Base-by-base conservation (phyloP, 2,113 vertebrate species). In the Centropus bengalensis region DNA sequence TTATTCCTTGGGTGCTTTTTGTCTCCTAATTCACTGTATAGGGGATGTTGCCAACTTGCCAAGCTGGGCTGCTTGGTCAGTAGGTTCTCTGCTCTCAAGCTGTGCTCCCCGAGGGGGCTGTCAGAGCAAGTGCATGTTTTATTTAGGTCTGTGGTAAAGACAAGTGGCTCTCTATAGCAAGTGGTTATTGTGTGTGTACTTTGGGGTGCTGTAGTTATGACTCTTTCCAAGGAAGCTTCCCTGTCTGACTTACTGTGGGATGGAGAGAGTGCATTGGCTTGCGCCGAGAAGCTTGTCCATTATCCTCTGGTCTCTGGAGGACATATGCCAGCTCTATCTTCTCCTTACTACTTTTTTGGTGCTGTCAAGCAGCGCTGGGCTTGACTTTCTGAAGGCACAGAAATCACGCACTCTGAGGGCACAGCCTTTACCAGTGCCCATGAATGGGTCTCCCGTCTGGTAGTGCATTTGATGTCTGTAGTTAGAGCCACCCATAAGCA, bases 311-410 rank as follows among this genome's bases (percentile, higher is more conserved):
- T 21, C 28, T 83, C 26, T 2, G 28, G n/a, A 52, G 44, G 20
- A 19, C 1, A 2, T 52, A 38, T 0, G 0, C 12, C 26, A 38
- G 9, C 11, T 79, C 17, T 75, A 1, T 32, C 42, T 66, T 86
- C 54, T 79, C 47, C 19, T 79, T 64, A 30, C 15, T 3, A 3
- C 9, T 80, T 88, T 88, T 70, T 64, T 0, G 1, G 21, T 59
- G 44, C 33, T 69, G 26, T 58, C 38, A 66, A 58, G 27, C 44
- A 59, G 19, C 2, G 2, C 0, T 0, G 55, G 40, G 40, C 47
- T 33, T 62, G 60, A 19, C 40, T 75, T 75, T 81, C 54, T 62
- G 40, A 55, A 36, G 28, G 14, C 33, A 16, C 10, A 54, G 89
- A 54, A 74, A 49, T 30, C 4, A 3, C 54, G 32, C 26, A 27